phyloP scores from a whole-genome alignment of 2,113 vertebrate species.

The Peromyscus californicus region DNA sequence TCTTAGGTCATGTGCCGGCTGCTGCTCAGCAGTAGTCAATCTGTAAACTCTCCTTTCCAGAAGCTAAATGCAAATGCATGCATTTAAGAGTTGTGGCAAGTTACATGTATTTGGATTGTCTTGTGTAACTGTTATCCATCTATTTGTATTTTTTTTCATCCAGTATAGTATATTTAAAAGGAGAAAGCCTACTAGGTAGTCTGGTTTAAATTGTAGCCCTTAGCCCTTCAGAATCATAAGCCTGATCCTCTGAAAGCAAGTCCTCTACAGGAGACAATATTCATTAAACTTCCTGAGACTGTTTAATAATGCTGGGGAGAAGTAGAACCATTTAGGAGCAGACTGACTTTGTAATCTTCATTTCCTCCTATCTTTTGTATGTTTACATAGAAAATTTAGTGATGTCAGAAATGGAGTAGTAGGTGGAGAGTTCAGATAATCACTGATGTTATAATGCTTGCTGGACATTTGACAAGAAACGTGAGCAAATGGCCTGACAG shows the following conservation, averaged over 20 bases:
- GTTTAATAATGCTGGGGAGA: background rate
- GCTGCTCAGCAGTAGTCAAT: background rate
- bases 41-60: background rate
- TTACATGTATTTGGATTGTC: background rate
- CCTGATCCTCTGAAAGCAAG: background rate
- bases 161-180: background rate
- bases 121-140: background rate
- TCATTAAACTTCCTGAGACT: conserved; percentile 18
- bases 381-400: conserved; percentile 31
- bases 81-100: conserved; percentile 26
- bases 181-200: background rate
- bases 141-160: conserved; percentile 43
- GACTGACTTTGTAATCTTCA: conserved; percentile 21
- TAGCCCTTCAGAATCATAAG: background rate
- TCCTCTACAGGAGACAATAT: conserved; percentile 1
- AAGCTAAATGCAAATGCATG: background rate
- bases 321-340: conserved; percentile 8
- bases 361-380: conserved; percentile 21
- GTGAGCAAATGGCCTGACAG: background rate
- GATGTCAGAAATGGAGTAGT: conserved; percentile 20
- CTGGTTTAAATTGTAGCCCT: background rate
- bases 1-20: background rate
- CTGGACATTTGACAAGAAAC: background rate
- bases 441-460: background rate
- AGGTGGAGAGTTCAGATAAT: background rate